Evolutionary conservation across 1,140 invertebrate species (phyloP), one percentile per base, ranked within the genome.

Genomic region (Metopolophium dirhodum): DNA sequence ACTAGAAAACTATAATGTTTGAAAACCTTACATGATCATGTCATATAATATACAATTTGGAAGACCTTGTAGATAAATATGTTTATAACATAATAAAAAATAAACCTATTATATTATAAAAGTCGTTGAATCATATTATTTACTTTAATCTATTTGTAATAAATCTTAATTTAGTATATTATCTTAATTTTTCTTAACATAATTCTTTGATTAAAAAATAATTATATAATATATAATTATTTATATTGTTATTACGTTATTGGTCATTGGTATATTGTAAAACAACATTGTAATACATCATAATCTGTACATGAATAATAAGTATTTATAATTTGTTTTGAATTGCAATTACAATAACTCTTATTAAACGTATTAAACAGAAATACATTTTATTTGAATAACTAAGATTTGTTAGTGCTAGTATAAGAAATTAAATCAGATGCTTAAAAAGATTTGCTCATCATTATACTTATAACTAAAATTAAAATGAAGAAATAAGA

Each of bases 71-170:
- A 35, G 61, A 77, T 77, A n/a, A n/a, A 77, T 77, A 77, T 77
- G 61, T n/a, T 77, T 77, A 77, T 68, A n/a, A 18, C 61, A 77
- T 18, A 35, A n/a, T n/a, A 30, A 77, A 6, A 35, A 77, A n/a
- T 77, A 77, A 77, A 77, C 61, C 61, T n/a, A n/a, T 77, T 77
- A 77, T n/a, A 77, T n/a, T 77, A n/a, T n/a, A 77, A 77, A 77
- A 14, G 4, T 30, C 61, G n/a, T 77, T 18, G n/a, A 35, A 77
- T 77, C 4, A 77, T 77, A 77, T n/a, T 77, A 77, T 77, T 77
- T 77, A n/a, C 14, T 77, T 18, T 77, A 18, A n/a, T 77, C 61
- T 77, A 77, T 77, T 14, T n/a, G 61, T 77, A 77, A 77, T 77
- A 77, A n/a, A 77, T n/a, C 61, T 77, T 68, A 30, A n/a, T 68